A percentile compares a stretch with the other conserved stretches of the same genome.
These are phyloP conservation scores for Alsophila aescularia DNA, from an alignment of 2,888 invertebrate species.

Conservation along the genomic window DNA sequence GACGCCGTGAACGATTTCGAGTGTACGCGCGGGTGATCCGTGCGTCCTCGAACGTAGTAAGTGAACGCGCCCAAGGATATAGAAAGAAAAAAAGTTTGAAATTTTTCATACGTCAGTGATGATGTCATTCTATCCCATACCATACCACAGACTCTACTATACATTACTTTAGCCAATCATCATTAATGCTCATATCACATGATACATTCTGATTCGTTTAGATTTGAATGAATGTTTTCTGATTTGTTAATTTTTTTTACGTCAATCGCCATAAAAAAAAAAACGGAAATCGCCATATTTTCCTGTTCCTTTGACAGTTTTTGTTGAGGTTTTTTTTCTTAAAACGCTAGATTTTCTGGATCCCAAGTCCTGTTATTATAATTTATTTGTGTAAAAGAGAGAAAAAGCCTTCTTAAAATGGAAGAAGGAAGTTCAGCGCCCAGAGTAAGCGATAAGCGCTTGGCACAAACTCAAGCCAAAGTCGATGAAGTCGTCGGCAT, in stretches of 20 bases:
- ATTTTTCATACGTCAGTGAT: too few relatives aligned
- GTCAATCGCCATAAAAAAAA: neutral
- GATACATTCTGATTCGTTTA: neutral
- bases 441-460: conserved; percentile 78
- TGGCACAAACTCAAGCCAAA: conserved; percentile 82
- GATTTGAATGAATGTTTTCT: neutral
- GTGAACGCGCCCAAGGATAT: too few relatives aligned
- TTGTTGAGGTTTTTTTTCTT: neutral
- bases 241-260: neutral
- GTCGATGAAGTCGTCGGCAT: conserved; percentile 92
- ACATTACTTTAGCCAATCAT: neutral
- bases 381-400: neutral
- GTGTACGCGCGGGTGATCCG: too few relatives aligned
- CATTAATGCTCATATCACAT: neutral
- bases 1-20: too few relatives aligned
- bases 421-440: conserved; percentile 81
- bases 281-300: neutral
- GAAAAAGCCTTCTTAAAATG: conserved; percentile 57
- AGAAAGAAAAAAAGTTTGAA: too few relatives aligned
- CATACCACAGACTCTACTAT: neutral
- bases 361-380: neutral
- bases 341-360: neutral
- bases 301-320: neutral
- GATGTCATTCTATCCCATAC: too few relatives aligned
- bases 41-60: too few relatives aligned